Evolutionary conservation across 2,797 vertebrate genomes (phyloP), one percentile per base, ranked within the genome.

Genomic region (Galago senegalensis): DNA sequence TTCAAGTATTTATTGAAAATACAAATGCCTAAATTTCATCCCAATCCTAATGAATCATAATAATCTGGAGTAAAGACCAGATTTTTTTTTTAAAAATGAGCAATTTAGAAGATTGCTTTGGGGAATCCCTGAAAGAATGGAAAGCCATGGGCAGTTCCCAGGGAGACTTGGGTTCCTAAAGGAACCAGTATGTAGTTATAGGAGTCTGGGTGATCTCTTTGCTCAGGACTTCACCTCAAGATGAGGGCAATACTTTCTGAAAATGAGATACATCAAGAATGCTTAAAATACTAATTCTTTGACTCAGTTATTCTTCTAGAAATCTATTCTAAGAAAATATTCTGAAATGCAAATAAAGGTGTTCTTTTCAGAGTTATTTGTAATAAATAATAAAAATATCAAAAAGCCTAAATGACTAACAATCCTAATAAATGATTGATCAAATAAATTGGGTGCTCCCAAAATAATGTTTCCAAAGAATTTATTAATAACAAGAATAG

Each of bases 401-500:
- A 14, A 87, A 60, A 90, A 73, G 20, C n/a, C 40, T 60, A 67
- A 91, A 46, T 88, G 23, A 85, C 20, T 85, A 63, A 17, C 61
- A 72, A n/a, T 67, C 65, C 31, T 31, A 67, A 20, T 86, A 95
- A 88, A 8, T 10, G 23, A 69, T 83, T 82, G 37, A 20, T 95
- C 93, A 77, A 87, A 80, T 90, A 88, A 85, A 77, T 77, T 92
- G 11, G 49, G 7, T 3, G 72, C 12, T 20, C n/a, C 56, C 46
- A 87, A 94, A 91, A 49, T 53, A 88, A 37, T 84, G 60, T 69
- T 95, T 96, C 65, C 34, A 83, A 93, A 83, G 31, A 86, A 81
- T 85, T 93, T 79, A 87, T 94, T 91, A 91, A 85, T 91, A 40
- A 40, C 37, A 40, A n/a, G 34, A 91, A 79, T 92, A 92, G 34